Base-by-base conservation (phyloP, 2,888 invertebrate genomes). In the Barypeithes pellucidus region DNA sequence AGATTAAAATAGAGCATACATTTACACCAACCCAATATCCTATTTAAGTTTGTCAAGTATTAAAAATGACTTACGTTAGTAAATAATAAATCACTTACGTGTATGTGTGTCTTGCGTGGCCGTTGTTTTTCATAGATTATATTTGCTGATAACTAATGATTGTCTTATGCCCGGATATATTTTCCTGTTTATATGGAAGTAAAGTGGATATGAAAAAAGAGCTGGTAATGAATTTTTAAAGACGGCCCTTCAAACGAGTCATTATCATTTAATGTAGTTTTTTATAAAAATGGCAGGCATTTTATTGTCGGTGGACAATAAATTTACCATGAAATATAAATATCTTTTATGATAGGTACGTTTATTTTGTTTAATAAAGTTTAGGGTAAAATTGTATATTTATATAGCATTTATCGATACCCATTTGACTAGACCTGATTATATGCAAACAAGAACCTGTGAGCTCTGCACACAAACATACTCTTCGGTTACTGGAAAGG, bases 11-110 rank as follows among this genome's bases (percentile, higher is more conserved):
- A 16, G 14, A 9, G 9, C 22, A 41, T 4, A 7, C 1, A 16
- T 43, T 61, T 41, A 41, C 14, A 61, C 33, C 33, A 41, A 45
- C 45, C 41, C 61, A 61, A 61, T 41, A 61, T 33, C 1, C 11
- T 33, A 36, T 63, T 63, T 33, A 63, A 63, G 50, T 47, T 63
- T 47, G 45, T 63, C 45, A 63, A 83, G 80, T 83, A 84, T 85
- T 84, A 84, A 84, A 84, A 84, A 84, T 81, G 81, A 81, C 82
- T 83, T 82, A 81, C 22, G 18, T 59, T 50, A 36, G 81, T 85
- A 84, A 84, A 85, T 85, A 84, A 85, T 85, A 81, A 82, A 85
- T 84, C 80, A 76, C 80, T 81, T 29, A 81, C 82, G 80, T 77
- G 79, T 79, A 62, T 71, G 70, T 68, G 29, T 67, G 36, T 78